A percentile compares a stretch with the other conserved stretches of the same genome.
Conservation (phyloP, 2,113 vertebrate species). For the Willisornis vidua region DNA sequence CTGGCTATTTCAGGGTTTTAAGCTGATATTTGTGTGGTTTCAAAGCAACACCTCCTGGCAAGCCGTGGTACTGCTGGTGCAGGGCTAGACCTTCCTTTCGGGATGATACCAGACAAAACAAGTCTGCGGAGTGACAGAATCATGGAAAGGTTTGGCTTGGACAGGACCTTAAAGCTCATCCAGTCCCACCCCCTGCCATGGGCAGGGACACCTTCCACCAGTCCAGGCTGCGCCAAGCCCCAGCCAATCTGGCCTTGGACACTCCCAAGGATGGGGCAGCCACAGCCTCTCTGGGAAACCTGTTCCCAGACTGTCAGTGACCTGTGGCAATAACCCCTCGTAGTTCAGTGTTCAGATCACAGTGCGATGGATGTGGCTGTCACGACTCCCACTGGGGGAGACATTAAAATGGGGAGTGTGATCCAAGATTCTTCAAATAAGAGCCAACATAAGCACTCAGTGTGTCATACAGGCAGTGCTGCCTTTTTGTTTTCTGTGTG, state of each 20-base stretch:
- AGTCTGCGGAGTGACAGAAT: neutral
- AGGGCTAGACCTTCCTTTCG: neutral
- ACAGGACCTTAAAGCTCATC: neutral
- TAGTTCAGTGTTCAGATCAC: neutral
- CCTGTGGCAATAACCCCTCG: neutral
- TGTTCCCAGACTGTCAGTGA: neutral
- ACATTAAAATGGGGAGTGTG: accelerated
- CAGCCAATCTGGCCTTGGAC: no score
- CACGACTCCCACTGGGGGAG: neutral
- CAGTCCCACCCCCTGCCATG: neutral
- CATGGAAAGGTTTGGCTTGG: neutral
- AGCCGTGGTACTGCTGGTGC: conserved; percentile 2
- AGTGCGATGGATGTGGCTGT: neutral
- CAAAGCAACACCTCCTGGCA: conserved; percentile 60
- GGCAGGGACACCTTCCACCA: neutral
- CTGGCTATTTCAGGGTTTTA: neutral
- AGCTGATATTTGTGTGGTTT: neutral
- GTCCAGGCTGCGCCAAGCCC: accelerated
- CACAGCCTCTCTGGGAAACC: neutral
- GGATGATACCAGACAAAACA: neutral
- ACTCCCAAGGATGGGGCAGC: neutral
- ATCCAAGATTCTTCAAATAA: neutral
- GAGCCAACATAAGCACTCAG: neutral
- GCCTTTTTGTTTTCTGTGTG: neutral
- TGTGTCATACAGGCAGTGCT: neutral